Evolutionary conservation across 1,140 invertebrate genomes (phyloP).

Genomic region (Bombus polaris): DNA sequence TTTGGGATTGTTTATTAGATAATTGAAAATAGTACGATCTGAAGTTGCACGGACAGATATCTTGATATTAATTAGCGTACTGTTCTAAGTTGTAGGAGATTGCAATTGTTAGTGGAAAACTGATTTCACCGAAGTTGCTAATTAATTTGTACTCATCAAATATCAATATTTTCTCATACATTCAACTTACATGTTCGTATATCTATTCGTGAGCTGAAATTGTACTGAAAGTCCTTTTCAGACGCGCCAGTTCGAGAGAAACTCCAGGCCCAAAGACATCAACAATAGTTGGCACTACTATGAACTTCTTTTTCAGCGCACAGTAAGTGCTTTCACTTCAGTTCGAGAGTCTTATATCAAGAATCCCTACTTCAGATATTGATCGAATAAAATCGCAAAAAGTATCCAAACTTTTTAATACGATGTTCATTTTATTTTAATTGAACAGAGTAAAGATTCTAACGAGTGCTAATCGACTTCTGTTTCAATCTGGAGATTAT

Average conservation of each 20-base stretch:
- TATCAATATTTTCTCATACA: neutral
- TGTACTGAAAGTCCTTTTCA: neutral
- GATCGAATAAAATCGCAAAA: neutral
- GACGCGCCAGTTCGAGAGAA: neutral
- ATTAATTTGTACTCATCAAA: neutral
- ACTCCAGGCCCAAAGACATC: neutral
- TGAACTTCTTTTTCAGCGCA: slow-evolving; percentile 6
- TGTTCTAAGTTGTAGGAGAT: neutral
- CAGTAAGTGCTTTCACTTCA: slow-evolving; percentile 3
- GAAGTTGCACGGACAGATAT: neutral
- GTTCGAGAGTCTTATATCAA: slow-evolving; percentile 7
- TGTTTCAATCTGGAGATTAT: no score
- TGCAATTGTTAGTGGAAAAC: neutral
- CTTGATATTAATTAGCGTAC: neutral
- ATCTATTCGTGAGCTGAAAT: neutral
- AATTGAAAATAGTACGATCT: neutral
- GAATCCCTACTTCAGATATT: neutral
- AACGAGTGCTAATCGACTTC: neutral
- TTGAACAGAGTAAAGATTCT: neutral
- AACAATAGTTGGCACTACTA: slow-evolving; percentile 11
- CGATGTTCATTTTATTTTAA: neutral
- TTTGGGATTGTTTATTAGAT: neutral
- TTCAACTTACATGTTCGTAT: neutral
- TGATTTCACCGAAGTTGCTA: neutral
- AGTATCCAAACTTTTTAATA: neutral